Conservation (phyloP, 2,797 vertebrate genomes). For the Parambassis ranga region DNA sequence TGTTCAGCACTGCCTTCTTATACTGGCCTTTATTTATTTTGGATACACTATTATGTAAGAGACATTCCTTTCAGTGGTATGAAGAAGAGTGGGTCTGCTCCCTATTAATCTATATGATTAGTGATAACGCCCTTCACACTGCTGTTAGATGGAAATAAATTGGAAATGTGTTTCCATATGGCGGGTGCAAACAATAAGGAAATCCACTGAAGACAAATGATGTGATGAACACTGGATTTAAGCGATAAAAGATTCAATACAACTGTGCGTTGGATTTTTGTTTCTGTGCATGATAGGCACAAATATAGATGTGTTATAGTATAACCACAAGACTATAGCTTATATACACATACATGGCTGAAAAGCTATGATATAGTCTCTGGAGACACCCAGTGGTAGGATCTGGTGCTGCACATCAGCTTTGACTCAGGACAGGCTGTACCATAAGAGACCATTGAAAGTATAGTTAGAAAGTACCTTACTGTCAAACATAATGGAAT, state of each 20-base stretch:
- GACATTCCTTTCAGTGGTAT: neutral
- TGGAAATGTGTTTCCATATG: neutral
- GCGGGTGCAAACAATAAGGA: no score
- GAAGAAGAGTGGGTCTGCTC: neutral
- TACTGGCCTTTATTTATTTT: conserved; percentile 34
- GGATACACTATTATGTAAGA: neutral
- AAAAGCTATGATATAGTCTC: neutral
- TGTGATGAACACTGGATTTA: no score
- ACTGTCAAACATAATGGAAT: no score
- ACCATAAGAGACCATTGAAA: no score
- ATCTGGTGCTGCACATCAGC: no score
- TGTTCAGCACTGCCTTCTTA: neutral
- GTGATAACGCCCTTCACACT: neutral
- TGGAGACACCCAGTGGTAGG: neutral
- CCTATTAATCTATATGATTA: neutral
- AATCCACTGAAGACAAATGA: neutral
- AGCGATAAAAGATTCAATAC: no score
- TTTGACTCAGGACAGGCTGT: no score
- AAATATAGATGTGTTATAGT: no score
- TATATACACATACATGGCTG: neutral
- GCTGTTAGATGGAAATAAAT: neutral
- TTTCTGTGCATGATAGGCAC: no score
- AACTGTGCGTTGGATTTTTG: no score
- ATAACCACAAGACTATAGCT: no score
- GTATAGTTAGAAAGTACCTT: no score